Evolutionary conservation across 2,797 vertebrate genomes (phyloP), one percentile per base, ranked within the genome.

Genomic region (Anisognathus igniventris): DNA sequence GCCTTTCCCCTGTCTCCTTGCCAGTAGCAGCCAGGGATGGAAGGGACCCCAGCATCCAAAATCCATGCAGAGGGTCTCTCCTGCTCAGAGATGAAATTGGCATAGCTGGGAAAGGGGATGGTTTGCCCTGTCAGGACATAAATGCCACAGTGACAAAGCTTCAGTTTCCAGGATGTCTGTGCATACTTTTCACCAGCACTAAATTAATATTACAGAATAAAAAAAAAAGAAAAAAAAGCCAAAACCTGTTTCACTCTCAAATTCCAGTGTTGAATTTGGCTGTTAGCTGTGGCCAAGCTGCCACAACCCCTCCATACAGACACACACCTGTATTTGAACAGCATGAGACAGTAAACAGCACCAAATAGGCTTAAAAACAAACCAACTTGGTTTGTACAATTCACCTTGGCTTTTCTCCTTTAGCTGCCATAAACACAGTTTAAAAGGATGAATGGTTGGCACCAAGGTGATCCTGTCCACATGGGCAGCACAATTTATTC

Each of bases 251-350:
- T 77, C 54, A 53, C 25, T 82, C 39, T 96, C 71, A 86, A 85
- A 82, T 91, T 79, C 50, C 64, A 88, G 42, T 72, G 53, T 91
- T 97, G 88, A 87, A 74, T 95, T 96, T 97, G 95, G 86, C 95
- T 73, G 79, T 58, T 40, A 71, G 57, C 10, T 62, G 35, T 18
- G 8, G 3, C 60, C 57, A 50, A 68, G 85, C 89, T 90, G 62
- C 90, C 78, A 65, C 81, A 94, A 65, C 33, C 80, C 73, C 60
- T 4, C 54, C 84, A 54, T 27, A 53, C 16, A 53, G 33, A 88
- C 74, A 81, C 62, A 50, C 15, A 33, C 80, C 57, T 92, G 71
- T 96, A 93, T 92, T 96, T 94, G 90, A 96, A 95, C 28, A 95
- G 54, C 5, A 14, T 70, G 60, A 90, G 70, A 85, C 50, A 88